Evolutionary conservation across 2,797 vertebrate species (phyloP).

Genomic region (Falco rusticolus): DNA sequence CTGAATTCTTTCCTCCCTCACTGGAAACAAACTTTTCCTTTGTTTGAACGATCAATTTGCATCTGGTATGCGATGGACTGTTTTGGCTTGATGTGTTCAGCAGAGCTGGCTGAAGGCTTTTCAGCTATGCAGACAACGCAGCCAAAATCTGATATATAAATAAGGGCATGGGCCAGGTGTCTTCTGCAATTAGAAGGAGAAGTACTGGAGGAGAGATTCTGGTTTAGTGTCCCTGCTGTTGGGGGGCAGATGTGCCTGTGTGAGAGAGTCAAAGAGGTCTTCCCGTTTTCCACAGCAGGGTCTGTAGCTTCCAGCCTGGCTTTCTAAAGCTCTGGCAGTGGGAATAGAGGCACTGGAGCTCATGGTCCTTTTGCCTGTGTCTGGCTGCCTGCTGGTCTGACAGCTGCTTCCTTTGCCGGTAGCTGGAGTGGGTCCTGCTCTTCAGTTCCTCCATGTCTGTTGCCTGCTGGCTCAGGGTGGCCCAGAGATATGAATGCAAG

Average conservation of each 20-base stretch:
- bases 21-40: slow-evolving; percentile 46
- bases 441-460: not conserved
- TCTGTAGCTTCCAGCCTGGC: not conserved
- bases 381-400: not conserved
- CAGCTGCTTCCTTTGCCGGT: not conserved
- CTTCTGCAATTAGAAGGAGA: not conserved
- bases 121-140: not conserved
- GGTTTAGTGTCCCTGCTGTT: not conserved
- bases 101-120: not conserved
- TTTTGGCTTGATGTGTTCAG: not conserved
- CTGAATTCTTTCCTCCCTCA: slow-evolving; percentile 4
- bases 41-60: slow-evolving; percentile 39
- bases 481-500: not conserved
- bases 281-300: not conserved
- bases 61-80: slow-evolving; percentile 35
- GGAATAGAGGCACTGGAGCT: not conserved
- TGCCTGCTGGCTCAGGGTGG: not conserved
- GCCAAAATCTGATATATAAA: not conserved
- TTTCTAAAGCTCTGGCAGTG: not conserved
- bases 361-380: not conserved
- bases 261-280: not conserved
- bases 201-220: not conserved
- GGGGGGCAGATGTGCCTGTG: not conserved
- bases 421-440: not conserved
- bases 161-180: not conserved